Percentiles rank a stretch among this genome's conserved stretches.
phyloP scores from a whole-genome alignment of 2,113 vertebrate genomes.

The Podocnemis expansa region DNA sequence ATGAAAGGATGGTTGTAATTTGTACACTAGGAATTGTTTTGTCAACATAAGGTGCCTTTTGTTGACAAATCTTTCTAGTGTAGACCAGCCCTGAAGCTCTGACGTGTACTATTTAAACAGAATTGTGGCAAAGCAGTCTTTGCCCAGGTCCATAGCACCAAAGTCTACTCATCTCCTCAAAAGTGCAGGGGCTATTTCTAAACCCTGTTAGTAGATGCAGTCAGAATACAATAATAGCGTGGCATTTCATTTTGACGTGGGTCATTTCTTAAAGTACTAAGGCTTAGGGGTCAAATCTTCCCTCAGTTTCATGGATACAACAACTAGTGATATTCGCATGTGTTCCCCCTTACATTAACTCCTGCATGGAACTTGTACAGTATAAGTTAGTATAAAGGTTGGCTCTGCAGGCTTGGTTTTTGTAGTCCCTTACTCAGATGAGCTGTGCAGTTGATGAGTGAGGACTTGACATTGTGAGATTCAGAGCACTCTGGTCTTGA shows the following conservation, averaged over 20 bases:
- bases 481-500: background rate
- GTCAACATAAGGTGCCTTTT: too few species aligned
- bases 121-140: background rate
- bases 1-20: too few species aligned
- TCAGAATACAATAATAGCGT: background rate
- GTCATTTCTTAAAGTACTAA: background rate
- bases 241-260: background rate
- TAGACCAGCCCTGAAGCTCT: background rate
- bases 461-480: background rate
- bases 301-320: background rate
- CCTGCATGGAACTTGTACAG: background rate
- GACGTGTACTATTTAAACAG: background rate
- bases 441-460: background rate
- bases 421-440: background rate
- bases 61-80: too few species aligned
- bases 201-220: background rate
- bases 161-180: background rate
- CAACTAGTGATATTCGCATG: background rate
- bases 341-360: too few species aligned
- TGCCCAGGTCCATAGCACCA: background rate
- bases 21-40: too few species aligned
- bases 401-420: background rate
- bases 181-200: background rate
- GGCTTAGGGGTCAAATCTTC: background rate
- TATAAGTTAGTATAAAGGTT: background rate